A percentile compares a stretch with the other conserved stretches of the same genome.
phyloP scores from a whole-genome alignment of 1,140 invertebrate species.

The Ladona fulva region DNA sequence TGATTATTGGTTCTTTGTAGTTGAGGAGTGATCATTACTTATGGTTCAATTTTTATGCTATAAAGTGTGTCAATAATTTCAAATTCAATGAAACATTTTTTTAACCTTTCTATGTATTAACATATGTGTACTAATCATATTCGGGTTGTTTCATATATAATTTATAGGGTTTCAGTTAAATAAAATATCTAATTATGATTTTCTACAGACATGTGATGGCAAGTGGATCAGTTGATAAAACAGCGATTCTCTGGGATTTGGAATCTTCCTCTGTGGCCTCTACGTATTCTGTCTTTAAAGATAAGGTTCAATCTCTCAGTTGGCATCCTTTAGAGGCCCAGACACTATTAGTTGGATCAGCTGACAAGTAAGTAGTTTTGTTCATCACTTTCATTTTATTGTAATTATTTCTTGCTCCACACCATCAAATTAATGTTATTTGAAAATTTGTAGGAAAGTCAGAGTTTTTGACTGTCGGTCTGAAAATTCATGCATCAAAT shows the following conservation, averaged over 20 bases:
- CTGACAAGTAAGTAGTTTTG: constrained; percentile 44
- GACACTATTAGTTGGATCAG: constrained; percentile 66
- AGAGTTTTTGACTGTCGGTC: constrained; percentile 71
- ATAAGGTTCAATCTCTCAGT: constrained; percentile 77
- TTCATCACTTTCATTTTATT: constrained; percentile 15
- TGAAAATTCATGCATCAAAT: constrained; percentile 50
- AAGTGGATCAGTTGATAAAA: constrained; percentile 83
- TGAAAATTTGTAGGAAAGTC: constrained; percentile 48
- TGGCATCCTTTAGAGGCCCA: constrained; percentile 82
- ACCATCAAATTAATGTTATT: constrained; percentile 21
- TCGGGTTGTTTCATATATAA: too few species aligned
- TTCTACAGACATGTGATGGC: constrained; percentile 73
- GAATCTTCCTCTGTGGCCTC: constrained; percentile 62
- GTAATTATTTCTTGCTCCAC: constrained; percentile 15
- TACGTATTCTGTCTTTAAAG: constrained; percentile 61
- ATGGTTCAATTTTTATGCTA: too few species aligned
- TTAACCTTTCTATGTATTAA: too few species aligned
- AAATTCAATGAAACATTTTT: too few species aligned
- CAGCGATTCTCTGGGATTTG: constrained; percentile 89
- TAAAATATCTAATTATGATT: constrained; percentile 11
- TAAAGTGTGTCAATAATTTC: too few species aligned
- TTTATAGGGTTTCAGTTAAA: too few species aligned
- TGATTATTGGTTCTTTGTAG: too few species aligned
- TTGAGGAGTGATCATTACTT: too few species aligned
- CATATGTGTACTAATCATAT: too few species aligned